A percentile compares a stretch with the other conserved stretches of the same genome.
These are phyloP conservation scores for Amblyopsis hoosieri DNA, from an alignment of 2,797 vertebrate genomes.

Conservation along the genomic window DNA sequence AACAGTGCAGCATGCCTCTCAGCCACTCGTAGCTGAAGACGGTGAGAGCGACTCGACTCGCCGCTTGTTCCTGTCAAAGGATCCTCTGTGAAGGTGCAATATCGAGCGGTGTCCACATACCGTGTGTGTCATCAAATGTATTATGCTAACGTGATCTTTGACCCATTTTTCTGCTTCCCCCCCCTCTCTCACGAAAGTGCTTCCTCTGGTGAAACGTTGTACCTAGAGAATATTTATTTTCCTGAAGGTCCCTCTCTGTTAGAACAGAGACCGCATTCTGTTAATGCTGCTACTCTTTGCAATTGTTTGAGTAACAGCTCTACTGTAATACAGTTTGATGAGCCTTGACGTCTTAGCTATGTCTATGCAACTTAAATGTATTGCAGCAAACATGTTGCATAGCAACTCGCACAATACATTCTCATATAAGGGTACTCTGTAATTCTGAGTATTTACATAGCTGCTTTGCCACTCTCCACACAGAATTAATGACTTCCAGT, in stretches of 20 bases:
- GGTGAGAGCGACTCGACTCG: constrained; percentile 33
- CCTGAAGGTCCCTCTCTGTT: constrained; percentile 52
- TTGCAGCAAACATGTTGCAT: constrained; percentile 43
- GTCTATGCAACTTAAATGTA: constrained; percentile 61
- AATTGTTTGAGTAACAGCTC: constrained; percentile 65
- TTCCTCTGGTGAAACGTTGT: constrained; percentile 65
- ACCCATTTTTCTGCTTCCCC: constrained; percentile 53
- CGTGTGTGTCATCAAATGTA: constrained; percentile 52
- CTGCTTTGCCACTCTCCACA: no score
- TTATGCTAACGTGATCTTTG: constrained; percentile 67
- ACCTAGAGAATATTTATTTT: constrained; percentile 74
- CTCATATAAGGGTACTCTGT: no score
- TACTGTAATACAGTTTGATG: constrained; percentile 63
- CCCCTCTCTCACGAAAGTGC: constrained; percentile 50
- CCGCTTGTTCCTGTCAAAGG: constrained; percentile 53
- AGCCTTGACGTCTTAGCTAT: constrained; percentile 60
- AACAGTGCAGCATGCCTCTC: constrained; percentile 2
- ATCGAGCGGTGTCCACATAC: constrained; percentile 56
- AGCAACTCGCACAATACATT: no score
- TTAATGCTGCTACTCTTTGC: constrained; percentile 70
- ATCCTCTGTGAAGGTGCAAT: constrained; percentile 43
- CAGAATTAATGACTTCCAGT: no score
- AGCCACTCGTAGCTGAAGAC: constrained; percentile 39
- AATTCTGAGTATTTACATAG: no score
- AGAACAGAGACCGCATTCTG: constrained; percentile 63